These are phyloP conservation scores for Alectoris magna DNA, from an alignment of 2,797 vertebrate genomes.

Conservation along the genomic window DNA sequence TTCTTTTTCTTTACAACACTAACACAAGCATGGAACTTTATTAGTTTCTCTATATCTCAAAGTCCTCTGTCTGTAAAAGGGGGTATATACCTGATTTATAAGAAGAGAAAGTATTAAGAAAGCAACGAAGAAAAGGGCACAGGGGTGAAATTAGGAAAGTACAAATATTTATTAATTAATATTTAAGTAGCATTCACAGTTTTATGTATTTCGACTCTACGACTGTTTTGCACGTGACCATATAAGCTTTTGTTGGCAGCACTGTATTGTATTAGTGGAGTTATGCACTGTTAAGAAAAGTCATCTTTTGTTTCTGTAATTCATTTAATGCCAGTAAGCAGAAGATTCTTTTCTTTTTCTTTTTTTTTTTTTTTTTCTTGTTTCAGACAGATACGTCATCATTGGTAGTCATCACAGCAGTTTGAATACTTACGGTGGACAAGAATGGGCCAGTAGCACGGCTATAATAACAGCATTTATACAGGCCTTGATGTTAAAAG, in stretches of 20 bases:
- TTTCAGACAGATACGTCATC: slow-evolving; percentile 90
- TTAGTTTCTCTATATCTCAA: background rate
- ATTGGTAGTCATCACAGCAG: slow-evolving; percentile 87
- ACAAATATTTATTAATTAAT: background rate
- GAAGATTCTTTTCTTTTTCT: background rate
- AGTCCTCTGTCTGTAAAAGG: background rate
- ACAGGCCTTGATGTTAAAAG: slow-evolving; percentile 82
- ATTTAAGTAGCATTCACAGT: background rate
- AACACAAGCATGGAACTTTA: background rate
- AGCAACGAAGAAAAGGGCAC: background rate
- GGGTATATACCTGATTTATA: background rate
- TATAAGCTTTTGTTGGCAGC: background rate
- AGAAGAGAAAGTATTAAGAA: background rate
- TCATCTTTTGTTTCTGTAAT: background rate
- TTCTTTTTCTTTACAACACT: background rate
- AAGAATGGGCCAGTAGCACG: slow-evolving; percentile 85
- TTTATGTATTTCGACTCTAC: background rate
- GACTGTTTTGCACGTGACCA: background rate
- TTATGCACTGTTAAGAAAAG: background rate
- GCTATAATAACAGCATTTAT: slow-evolving; percentile 89
- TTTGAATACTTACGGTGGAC: slow-evolving; percentile 63
- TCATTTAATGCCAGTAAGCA: background rate
- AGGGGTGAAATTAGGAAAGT: background rate
- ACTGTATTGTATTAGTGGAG: background rate
- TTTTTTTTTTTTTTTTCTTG: background rate